Percentiles rank a stretch among this genome's conserved stretches.
These are phyloP conservation scores for Phalangium opilio DNA, from an alignment of 2,888 invertebrate species.

Conservation along the genomic window DNA sequence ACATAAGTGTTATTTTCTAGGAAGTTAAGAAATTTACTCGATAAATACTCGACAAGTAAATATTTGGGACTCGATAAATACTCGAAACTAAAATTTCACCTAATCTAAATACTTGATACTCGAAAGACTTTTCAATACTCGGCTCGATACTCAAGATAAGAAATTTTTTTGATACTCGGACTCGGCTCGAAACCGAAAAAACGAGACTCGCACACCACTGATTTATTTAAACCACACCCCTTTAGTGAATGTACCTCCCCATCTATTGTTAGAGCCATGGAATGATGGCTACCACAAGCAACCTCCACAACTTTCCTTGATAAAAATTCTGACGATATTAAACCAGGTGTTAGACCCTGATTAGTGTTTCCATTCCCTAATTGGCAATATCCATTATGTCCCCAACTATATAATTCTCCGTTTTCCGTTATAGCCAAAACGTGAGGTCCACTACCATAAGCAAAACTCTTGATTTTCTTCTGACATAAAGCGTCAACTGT, in stretches of 20 bases:
- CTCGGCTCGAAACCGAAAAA: background rate
- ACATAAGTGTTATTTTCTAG: too few relatives aligned
- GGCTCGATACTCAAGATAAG: too few relatives aligned
- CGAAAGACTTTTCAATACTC: too few relatives aligned
- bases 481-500: constrained; percentile 38
- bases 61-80: too few relatives aligned
- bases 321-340: constrained; percentile 34
- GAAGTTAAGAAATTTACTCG: too few relatives aligned
- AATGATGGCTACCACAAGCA: constrained; percentile 45
- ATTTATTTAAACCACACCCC: too few relatives aligned
- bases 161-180: too few relatives aligned
- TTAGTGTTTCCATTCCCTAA: constrained; percentile 41
- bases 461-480: constrained; percentile 38
- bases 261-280: constrained; percentile 39
- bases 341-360: constrained; percentile 37
- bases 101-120: too few relatives aligned
- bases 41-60: too few relatives aligned
- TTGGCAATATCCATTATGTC: constrained; percentile 43
- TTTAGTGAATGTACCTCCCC: constrained; percentile 36
- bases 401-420: constrained; percentile 44
- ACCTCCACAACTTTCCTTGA: constrained; percentile 37
- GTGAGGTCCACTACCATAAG: constrained; percentile 44
- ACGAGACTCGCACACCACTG: too few relatives aligned
- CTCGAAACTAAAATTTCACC: too few relatives aligned
- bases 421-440: constrained; percentile 40